Conservation (phyloP, 2,888 invertebrate genomes). For the Pseudeuparius sepicola region DNA sequence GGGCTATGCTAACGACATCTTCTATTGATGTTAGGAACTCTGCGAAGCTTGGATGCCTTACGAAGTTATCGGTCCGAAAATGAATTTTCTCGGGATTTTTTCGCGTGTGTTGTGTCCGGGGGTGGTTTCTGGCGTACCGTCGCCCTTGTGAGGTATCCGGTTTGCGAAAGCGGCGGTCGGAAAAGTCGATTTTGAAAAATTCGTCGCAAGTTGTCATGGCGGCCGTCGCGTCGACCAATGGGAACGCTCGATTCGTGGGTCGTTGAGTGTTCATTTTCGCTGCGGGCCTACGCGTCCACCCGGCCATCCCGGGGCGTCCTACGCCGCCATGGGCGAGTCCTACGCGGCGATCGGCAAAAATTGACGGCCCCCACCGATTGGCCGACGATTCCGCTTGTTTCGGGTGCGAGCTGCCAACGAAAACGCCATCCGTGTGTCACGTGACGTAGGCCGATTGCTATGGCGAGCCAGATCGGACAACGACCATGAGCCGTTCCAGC, state of each 20-base stretch:
- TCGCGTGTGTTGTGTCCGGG: too few species aligned
- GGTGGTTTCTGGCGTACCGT: too few species aligned
- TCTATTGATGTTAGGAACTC: conserved; percentile 21
- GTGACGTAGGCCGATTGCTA: conserved; percentile 48
- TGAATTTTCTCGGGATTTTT: conserved; percentile 1
- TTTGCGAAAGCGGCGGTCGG: conserved; percentile 25
- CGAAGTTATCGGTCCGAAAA: not conserved
- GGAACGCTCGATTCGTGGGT: conserved; percentile 53
- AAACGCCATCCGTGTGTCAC: conserved; percentile 44
- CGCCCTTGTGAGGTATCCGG: too few species aligned
- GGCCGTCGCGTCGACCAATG: conserved; percentile 59
- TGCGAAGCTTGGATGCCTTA: conserved; percentile 23
- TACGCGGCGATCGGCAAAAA: conserved; percentile 23
- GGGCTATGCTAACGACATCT: too few species aligned
- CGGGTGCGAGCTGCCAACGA: too few species aligned
- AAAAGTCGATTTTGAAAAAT: conserved; percentile 31
- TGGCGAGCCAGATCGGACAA: conserved; percentile 50
- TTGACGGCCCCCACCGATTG: conserved; percentile 21
- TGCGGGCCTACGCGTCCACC: conserved; percentile 61
- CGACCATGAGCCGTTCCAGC: conserved; percentile 47
- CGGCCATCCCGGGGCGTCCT: conserved; percentile 53
- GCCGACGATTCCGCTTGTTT: too few species aligned
- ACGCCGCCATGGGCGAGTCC: conserved; percentile 44
- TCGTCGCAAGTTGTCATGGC: conserved; percentile 52
- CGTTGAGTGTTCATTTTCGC: conserved; percentile 57